These are phyloP conservation scores for Bothrops jararaca DNA, from an alignment of 2,113 vertebrate species.

Conservation along the genomic window DNA sequence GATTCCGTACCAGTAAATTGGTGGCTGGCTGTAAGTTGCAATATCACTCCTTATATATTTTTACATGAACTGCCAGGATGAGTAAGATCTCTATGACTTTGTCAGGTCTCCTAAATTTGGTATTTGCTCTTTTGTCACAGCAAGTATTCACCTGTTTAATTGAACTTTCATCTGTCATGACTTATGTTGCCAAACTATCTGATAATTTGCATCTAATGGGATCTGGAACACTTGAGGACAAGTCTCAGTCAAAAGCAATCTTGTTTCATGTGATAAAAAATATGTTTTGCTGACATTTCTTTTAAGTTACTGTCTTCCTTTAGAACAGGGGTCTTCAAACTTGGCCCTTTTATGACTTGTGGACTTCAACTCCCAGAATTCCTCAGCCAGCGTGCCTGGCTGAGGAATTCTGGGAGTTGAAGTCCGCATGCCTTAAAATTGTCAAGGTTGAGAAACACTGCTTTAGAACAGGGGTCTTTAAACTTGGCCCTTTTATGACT, in stretches of 20 bases:
- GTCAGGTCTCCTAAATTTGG: background rate
- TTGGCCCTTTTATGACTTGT: too few relatives aligned
- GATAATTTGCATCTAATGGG: slow-evolving; percentile 10
- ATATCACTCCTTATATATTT: background rate
- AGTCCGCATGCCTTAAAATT: too few relatives aligned
- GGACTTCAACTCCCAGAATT: too few relatives aligned
- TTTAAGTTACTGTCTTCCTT: slow-evolving; percentile 38
- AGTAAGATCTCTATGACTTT: background rate
- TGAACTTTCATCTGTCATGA: background rate
- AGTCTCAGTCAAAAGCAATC: slow-evolving; percentile 17
- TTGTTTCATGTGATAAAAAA: background rate
- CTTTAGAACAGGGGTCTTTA: background rate
- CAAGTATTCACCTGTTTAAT: background rate
- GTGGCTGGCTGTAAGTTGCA: background rate
- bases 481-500: too few relatives aligned
- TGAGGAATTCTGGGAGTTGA: too few relatives aligned
- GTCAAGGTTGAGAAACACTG: too few relatives aligned
- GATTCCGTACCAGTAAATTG: background rate
- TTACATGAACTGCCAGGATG: background rate
- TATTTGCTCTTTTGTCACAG: background rate
- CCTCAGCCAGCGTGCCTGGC: too few relatives aligned
- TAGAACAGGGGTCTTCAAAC: background rate
- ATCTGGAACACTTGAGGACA: slow-evolving; percentile 23
- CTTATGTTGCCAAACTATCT: slow-evolving; percentile 19
- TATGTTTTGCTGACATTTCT: slow-evolving; percentile 17